These are phyloP conservation scores for Tinea semifulvella DNA, from an alignment of 2,888 invertebrate species.

Conservation along the genomic window DNA sequence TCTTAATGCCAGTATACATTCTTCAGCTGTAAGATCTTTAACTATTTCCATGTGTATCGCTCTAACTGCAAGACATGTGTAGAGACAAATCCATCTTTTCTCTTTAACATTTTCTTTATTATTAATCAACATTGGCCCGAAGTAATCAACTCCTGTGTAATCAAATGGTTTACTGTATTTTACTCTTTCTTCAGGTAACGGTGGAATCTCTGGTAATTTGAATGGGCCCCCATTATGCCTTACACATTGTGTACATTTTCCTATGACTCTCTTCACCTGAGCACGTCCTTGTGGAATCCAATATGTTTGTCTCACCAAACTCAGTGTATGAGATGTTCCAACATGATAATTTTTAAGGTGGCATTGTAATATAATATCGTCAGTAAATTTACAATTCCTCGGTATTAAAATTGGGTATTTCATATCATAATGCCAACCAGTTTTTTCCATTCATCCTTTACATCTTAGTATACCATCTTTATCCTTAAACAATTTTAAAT, in stretches of 20 bases:
- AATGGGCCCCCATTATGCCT: constrained; percentile 24
- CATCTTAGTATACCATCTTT: constrained; percentile 18
- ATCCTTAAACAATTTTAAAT: constrained; percentile 18
- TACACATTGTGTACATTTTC: constrained; percentile 18
- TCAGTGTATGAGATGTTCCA: constrained; percentile 19
- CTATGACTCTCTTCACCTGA: constrained; percentile 18
- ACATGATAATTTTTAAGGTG: constrained; percentile 21
- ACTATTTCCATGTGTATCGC: constrained; percentile 18
- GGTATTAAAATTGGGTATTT: constrained; percentile 18
- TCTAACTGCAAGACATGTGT: constrained; percentile 14
- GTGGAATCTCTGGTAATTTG: constrained; percentile 21
- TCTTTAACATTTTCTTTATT: background rate
- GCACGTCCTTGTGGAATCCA: constrained; percentile 21
- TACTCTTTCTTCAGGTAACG: constrained; percentile 17
- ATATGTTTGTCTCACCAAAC: constrained; percentile 17
- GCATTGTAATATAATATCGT: constrained; percentile 14
- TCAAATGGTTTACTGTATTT: background rate
- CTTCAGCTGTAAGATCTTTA: constrained; percentile 16
- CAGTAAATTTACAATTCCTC: constrained; percentile 16
- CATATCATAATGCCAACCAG: constrained; percentile 16
- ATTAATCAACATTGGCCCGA: constrained; percentile 1
- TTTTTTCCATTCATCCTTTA: constrained; percentile 16
- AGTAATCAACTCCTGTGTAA: constrained; percentile 8
- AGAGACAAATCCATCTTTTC: constrained; percentile 12
- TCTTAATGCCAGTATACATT: constrained; percentile 16